Conservation (phyloP, 2,888 invertebrate species). For the Synanthedon formicaeformis region DNA sequence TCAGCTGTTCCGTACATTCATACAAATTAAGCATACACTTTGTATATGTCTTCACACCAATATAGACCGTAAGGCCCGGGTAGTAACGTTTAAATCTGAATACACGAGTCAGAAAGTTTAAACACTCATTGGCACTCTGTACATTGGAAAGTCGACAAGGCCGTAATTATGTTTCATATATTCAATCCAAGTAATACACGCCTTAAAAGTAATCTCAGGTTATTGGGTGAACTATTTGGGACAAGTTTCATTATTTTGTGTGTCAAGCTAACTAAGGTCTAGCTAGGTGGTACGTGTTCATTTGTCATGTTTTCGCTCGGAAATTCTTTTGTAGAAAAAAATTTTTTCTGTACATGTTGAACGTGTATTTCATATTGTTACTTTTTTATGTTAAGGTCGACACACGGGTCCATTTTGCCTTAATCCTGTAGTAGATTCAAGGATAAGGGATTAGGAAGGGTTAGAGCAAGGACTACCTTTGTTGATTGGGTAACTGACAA, state of each 20-base stretch:
- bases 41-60: background rate
- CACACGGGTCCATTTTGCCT: too few relatives aligned
- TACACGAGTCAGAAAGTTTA: background rate
- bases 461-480: too few relatives aligned
- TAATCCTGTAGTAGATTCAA: too few relatives aligned
- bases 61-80: background rate
- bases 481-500: too few relatives aligned
- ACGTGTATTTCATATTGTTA: too few relatives aligned
- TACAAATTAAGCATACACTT: background rate
- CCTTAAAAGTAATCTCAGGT: slow-evolving; percentile 12
- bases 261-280: slow-evolving; percentile 17
- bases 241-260: slow-evolving; percentile 5
- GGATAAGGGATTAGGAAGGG: too few relatives aligned
- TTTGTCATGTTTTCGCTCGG: background rate
- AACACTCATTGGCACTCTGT: background rate
- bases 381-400: too few relatives aligned
- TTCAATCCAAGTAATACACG: slow-evolving; percentile 17
- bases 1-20: slow-evolving; percentile 6
- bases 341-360: too few relatives aligned
- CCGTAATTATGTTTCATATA: slow-evolving; percentile 23
- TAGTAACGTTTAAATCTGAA: background rate
- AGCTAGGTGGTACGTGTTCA: slow-evolving; percentile 23
- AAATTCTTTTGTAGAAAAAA: background rate
- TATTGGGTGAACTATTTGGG: slow-evolving; percentile 3
- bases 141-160: slow-evolving; percentile 20